A percentile compares a stretch with the other conserved stretches of the same genome.
Evolutionary conservation across 2,113 vertebrate genomes (phyloP).

Genomic region (Gila orcuttii): DNA sequence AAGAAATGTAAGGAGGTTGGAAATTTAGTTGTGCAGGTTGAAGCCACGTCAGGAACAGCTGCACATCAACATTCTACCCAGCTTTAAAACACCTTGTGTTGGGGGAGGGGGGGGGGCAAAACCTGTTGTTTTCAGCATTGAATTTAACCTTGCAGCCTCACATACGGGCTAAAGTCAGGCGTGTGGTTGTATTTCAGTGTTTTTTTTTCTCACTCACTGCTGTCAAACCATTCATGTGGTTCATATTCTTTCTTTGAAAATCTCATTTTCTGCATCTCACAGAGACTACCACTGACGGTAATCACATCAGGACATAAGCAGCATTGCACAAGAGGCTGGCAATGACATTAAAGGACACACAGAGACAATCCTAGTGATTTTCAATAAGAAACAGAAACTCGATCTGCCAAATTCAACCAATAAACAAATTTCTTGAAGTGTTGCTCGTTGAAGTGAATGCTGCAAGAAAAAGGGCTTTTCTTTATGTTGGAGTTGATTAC

Average conservation of each 20-base stretch:
- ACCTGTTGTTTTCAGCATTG: not conserved
- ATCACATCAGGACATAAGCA: constrained; percentile 55
- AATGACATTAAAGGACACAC: constrained; percentile 51
- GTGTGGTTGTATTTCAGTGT: not conserved
- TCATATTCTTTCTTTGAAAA: constrained; percentile 47
- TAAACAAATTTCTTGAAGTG: constrained; percentile 23
- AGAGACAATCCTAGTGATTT: constrained; percentile 20
- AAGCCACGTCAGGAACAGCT: not conserved
- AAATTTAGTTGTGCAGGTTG: constrained; percentile 20
- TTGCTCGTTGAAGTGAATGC: not conserved
- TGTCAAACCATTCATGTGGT: constrained; percentile 31
- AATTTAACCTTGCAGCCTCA: not conserved
- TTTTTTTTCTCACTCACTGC: constrained; percentile 35
- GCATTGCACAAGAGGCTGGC: constrained; percentile 48
- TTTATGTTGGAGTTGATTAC: not conserved
- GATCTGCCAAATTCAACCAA: constrained; percentile 23
- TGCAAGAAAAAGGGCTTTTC: not conserved
- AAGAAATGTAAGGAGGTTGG: constrained; percentile 5
- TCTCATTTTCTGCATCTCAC: constrained; percentile 51
- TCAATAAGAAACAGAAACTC: constrained; percentile 20
- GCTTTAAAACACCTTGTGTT: no score
- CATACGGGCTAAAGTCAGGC: not conserved
- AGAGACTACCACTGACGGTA: constrained; percentile 26
- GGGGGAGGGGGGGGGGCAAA: not conserved
- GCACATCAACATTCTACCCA: not conserved